Base-by-base conservation (phyloP, 2,888 invertebrate species). In the Enoplolaimus lenunculus region DNA sequence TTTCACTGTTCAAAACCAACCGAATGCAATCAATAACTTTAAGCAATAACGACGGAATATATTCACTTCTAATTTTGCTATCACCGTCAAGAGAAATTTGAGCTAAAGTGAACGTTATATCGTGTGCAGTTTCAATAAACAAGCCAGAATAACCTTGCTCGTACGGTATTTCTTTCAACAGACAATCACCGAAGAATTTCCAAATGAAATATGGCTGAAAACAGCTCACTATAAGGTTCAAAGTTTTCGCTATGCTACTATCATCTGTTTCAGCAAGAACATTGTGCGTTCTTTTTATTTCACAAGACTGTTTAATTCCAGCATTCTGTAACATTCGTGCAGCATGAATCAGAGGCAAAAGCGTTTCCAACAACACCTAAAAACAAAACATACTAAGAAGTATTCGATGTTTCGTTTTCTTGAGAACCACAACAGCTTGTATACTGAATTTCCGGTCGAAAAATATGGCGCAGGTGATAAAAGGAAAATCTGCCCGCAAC, bases 161-260 rank as follows among this genome's bases (percentile, higher is more conserved):
- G 7, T 28, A 13, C 64, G 30, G 7, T 62, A 28, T 13, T 3
- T 21, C 67, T 34, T 34, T 7, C 21, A 31, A n/a, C 28, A 66
- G 7, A n/a, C 67, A n/a, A 2, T 81, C 76, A 0, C 80, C 81
- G 75, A 89, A 86, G 78, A 88, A 90, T 74, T 87, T 86, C 91
- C 92, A 92, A 71, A 91, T 87, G 78, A 90, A 91, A 71, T 87
- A 87, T n/a, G 89, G 88, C 78, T 91, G 90, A 73, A 91, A 84
- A 0, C 90, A 88, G 70, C 88, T 88, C 79, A 92, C 89, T 33
- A 92, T 82, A 73, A 91, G 83, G 82, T 91, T 91, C 0, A 90
- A 90, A 29, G 89, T 89, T 81, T 91, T 91, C 21, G 88, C 84
- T 60, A 90, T 57, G 78, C 79, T n/a, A 67, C 33, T 7, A n/a